Evolutionary conservation across 2,113 vertebrate genomes (phyloP).

Genomic region (Neodon shergylaensis): DNA sequence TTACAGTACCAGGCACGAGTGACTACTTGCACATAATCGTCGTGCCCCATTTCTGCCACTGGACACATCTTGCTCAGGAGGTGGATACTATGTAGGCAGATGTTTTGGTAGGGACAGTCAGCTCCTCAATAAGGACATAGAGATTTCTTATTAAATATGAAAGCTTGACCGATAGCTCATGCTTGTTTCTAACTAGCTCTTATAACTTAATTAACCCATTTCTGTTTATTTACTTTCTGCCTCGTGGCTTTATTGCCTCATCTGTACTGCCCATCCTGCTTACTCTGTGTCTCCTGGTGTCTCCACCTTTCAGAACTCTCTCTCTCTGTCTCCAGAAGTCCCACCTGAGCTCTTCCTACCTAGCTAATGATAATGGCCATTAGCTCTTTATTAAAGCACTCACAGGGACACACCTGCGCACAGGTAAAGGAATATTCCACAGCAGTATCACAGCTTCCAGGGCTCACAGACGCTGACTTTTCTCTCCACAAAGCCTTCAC

Average conservation of each 20-base stretch:
- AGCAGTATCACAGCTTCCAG: background rate
- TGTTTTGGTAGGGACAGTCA: background rate
- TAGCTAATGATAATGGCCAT: background rate
- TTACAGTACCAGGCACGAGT: background rate
- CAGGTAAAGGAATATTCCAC: background rate
- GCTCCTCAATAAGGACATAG: background rate
- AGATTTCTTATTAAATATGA: background rate
- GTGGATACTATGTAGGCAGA: background rate
- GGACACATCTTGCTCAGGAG: background rate
- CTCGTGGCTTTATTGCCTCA: background rate
- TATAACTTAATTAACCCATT: background rate
- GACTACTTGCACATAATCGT: background rate
- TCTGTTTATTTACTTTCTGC: background rate
- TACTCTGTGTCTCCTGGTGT: background rate
- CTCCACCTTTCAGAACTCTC: background rate
- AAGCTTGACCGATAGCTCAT: background rate
- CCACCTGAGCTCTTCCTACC: background rate
- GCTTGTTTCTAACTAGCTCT: background rate
- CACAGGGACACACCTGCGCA: background rate
- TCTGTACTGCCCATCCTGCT: background rate
- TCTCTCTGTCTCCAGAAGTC: background rate
- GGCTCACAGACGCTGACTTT: background rate
- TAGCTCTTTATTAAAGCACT: background rate
- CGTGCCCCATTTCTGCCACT: background rate
- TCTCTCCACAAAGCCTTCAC: background rate